phyloP scores from a whole-genome alignment of 2,113 vertebrate genomes.

The Talpa occidentalis region DNA sequence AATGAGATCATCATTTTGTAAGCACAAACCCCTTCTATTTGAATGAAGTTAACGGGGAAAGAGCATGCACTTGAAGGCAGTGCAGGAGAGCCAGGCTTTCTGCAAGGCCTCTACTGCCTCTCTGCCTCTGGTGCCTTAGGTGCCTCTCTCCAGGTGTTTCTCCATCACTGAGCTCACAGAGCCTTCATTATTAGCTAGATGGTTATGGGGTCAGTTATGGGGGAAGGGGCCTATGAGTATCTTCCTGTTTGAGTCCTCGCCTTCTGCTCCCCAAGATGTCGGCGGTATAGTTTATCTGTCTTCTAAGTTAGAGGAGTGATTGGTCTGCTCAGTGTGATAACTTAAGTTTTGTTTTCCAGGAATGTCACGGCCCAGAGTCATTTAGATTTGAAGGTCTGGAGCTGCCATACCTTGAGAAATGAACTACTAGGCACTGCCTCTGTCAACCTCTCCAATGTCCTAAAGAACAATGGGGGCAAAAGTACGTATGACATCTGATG shows the following conservation, averaged over 20 bases:
- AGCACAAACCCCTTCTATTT: slow-evolving; percentile 62
- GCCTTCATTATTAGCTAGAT: slow-evolving; percentile 59
- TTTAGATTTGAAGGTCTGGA: slow-evolving; percentile 97
- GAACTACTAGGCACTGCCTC: slow-evolving; percentile 94
- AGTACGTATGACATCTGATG: slow-evolving; percentile 82
- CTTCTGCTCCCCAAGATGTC: not conserved
- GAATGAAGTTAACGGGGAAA: not conserved
- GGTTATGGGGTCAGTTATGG: not conserved
- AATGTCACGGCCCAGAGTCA: slow-evolving; percentile 96
- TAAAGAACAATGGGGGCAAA: slow-evolving; percentile 92
- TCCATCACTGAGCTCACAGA: slow-evolving; percentile 52
- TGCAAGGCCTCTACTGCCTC: not conserved
- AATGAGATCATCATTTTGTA: slow-evolving; percentile 95
- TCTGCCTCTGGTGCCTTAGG: not conserved
- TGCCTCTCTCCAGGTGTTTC: not conserved
- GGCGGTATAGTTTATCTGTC: slow-evolving; percentile 1
- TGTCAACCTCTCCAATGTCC: slow-evolving; percentile 91
- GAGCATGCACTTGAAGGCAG: not conserved
- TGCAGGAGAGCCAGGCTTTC: not conserved
- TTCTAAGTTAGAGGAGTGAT: not conserved
- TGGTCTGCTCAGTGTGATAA: slow-evolving; percentile 14
- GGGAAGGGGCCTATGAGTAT: not conserved
- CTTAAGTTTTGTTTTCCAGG: slow-evolving; percentile 83
- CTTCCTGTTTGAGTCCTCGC: not conserved
- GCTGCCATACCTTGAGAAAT: slow-evolving; percentile 95